Evolutionary conservation across 30 jellyfish, hydroid and myxozoan genomes (phyloP), one percentile per base, ranked within the genome.

Genomic region (Clytia hemisphaerica): DNA sequence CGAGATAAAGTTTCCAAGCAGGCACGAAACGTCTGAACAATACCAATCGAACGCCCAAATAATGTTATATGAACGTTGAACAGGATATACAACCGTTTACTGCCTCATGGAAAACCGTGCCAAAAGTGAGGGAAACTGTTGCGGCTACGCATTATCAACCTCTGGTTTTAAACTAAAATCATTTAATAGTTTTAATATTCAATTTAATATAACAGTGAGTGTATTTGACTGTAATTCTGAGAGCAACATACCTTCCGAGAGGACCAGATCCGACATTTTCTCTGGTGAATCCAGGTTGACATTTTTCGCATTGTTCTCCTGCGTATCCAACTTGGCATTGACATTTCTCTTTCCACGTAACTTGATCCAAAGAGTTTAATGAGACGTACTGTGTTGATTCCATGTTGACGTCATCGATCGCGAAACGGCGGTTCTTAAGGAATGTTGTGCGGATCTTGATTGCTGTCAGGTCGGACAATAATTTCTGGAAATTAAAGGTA

Each of bases 321-420:
- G 93, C 76, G 70, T 88, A 80, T 1, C 97, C 97, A 29, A 34
- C 45, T 50, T 88, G 38, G 55, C 97, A 77, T 67, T 26, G 72
- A 66, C 97, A 88, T 45, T 79, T 73, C 74, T 88, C 97, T 57
- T 54, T 77, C 97, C 97, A 88, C 55, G 69, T 73, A 6, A 88
- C 97, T 68, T 80, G 94, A 61, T 79, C 84, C 33, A 81, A 82
- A 2, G 97, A 80, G 76, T 88, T 81, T 19, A 53, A 55, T 35
- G 94, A 80, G 19, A 85, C 93, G 28, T 59, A 74, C 70, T 15
- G 62, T 2, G 97, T 80, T 30, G 97, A 67, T 33, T 79, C 94
- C 84, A 88, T 45, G 15, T 67, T 64, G 33, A 61, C 58, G 60
- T 69, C 89, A 47, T 81, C 82, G 16, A 80, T 85, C 21, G 93